Percentiles rank a stretch among this genome's conserved stretches.
These are phyloP conservation scores for Anolis carolinensis DNA, from an alignment of 2,113 vertebrate genomes.

Conservation along the genomic window DNA sequence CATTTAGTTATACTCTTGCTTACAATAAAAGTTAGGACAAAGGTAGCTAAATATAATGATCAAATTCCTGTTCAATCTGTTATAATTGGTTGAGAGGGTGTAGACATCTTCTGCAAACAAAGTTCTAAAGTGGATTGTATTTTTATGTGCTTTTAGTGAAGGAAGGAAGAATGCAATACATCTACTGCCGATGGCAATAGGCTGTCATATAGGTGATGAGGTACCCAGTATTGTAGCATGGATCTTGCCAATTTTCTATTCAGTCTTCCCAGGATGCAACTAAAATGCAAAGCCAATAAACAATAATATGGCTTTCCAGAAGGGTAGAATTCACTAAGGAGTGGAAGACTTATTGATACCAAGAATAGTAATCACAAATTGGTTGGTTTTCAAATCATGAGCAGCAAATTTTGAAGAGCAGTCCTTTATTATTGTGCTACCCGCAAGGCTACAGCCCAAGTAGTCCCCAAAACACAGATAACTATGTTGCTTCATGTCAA, in stretches of 20 bases:
- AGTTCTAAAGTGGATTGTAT: not conserved
- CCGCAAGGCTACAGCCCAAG: no score
- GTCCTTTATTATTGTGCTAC: no score
- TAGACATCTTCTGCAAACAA: not conserved
- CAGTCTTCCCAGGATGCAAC: not conserved
- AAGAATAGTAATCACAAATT: not conserved
- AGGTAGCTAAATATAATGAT: not conserved
- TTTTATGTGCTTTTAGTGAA: no score
- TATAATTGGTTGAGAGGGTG: not conserved
- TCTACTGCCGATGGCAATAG: no score
- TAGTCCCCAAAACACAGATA: no score
- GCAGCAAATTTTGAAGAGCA: no score
- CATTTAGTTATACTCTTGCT: no score
- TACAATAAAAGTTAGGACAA: no score
- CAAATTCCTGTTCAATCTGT: not conserved
- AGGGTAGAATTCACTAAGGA: not conserved
- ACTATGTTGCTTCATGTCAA: no score
- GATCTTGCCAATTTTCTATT: not conserved
- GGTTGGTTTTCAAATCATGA: not conserved
- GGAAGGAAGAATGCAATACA: no score
- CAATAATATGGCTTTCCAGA: not conserved
- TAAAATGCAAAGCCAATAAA: not conserved
- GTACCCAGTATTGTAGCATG: no score
- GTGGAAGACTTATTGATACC: not conserved
- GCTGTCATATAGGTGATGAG: no score